Conservation (phyloP, 2,113 vertebrate genomes). For the Gasterosteus aculeatus region DNA sequence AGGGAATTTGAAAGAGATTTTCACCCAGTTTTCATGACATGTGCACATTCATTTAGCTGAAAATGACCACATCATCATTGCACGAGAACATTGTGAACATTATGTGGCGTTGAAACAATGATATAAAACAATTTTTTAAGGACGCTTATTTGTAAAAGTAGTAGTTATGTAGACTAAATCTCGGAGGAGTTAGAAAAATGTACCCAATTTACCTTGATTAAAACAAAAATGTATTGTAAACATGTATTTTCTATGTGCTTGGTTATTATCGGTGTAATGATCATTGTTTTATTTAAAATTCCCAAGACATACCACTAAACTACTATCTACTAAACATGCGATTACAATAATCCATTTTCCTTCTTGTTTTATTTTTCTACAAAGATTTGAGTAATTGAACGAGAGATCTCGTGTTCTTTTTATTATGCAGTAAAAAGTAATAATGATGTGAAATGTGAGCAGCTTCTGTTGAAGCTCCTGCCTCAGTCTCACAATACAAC, state of each 20-base stretch:
- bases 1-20: background rate
- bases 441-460: background rate
- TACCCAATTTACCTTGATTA: background rate
- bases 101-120: background rate
- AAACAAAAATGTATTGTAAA: background rate
- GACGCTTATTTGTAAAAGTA: background rate
- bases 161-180: background rate
- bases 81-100: background rate
- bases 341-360: background rate
- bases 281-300: slow-evolving; percentile 8
- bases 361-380: background rate
- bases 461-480: background rate
- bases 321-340: background rate
- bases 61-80: background rate
- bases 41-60: background rate
- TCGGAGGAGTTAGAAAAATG: background rate
- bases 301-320: background rate
- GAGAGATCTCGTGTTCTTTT: background rate
- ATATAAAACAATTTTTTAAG: background rate
- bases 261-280: background rate
- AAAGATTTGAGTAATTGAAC: background rate
- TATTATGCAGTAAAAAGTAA: background rate
- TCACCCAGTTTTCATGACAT: background rate
- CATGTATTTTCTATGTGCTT: background rate
- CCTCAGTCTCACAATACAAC: background rate